These are phyloP conservation scores for Auanema freiburgensis DNA, from an alignment of 2,888 invertebrate genomes.

Conservation along the genomic window DNA sequence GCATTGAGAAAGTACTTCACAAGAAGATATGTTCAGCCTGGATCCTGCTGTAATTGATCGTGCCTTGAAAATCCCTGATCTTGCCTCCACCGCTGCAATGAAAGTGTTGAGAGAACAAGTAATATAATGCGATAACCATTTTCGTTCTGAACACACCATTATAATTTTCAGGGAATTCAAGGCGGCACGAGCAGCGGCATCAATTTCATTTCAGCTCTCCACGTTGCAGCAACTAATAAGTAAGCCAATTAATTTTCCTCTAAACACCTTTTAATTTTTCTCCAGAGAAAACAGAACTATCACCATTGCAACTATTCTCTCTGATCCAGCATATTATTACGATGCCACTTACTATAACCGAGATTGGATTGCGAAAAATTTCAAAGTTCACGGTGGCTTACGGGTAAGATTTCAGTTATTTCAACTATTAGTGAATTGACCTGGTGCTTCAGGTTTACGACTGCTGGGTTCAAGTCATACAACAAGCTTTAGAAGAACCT, in stretches of 20 bases:
- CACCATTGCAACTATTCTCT: slow-evolving; percentile 39
- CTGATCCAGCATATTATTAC: slow-evolving; percentile 40
- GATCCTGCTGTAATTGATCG: slow-evolving; percentile 48
- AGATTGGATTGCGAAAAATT: slow-evolving; percentile 44
- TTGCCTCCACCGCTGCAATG: slow-evolving; percentile 56
- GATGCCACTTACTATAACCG: slow-evolving; percentile 40
- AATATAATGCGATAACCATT: background rate
- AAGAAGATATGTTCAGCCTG: slow-evolving; percentile 30
- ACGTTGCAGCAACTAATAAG: slow-evolving; percentile 34
- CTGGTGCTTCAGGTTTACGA: slow-evolving; percentile 30
- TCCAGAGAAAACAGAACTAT: slow-evolving; percentile 7
- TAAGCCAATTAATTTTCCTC: background rate
- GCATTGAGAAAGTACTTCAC: background rate
- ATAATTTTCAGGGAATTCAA: slow-evolving; percentile 23
- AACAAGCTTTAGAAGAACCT: slow-evolving; percentile 21
- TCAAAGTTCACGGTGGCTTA: slow-evolving; percentile 45
- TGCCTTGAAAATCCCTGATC: slow-evolving; percentile 51
- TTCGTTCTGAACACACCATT: background rate
- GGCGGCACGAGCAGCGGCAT: slow-evolving; percentile 50
- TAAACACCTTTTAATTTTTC: background rate
- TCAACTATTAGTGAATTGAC: background rate
- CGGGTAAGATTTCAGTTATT: slow-evolving; percentile 11
- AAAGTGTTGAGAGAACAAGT: slow-evolving; percentile 28
- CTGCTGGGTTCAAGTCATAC: slow-evolving; percentile 43
- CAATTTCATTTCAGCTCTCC: slow-evolving; percentile 49